These are phyloP conservation scores for Drosophila melanogaster DNA, from an alignment of 1,140 invertebrate species.

Conservation along the genomic window DNA sequence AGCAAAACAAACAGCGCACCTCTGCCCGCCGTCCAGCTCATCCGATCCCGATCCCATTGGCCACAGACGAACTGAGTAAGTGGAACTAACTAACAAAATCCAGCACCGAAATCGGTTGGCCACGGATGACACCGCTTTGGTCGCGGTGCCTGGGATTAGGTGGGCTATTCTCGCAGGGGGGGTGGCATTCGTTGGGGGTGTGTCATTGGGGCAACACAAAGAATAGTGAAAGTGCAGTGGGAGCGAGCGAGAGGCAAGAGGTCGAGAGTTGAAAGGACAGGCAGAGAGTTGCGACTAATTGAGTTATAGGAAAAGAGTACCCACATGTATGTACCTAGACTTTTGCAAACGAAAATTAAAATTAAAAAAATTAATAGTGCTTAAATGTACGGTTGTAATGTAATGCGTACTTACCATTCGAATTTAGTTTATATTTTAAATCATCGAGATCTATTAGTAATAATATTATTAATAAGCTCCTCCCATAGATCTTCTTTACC, in stretches of 20 bases:
- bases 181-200: constrained; percentile 12
- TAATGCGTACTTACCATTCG: no score
- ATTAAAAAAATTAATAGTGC: neutral
- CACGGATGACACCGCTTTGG: constrained; percentile 6
- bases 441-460: no score
- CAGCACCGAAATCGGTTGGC: neutral
- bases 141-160: neutral
- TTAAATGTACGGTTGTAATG: no score
- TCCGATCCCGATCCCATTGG: constrained; percentile 2
- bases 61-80: constrained; percentile 1
- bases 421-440: no score
- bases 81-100: neutral
- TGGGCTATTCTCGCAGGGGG: neutral
- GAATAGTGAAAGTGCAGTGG: constrained; percentile 9
- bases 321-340: neutral
- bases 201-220: constrained; percentile 16
- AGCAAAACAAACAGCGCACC: constrained; percentile 24
- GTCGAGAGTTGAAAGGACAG: constrained; percentile 5
- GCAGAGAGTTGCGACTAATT: constrained; percentile 17
- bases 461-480: neutral
- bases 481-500: neutral
- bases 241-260: constrained; percentile 9
- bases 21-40: neutral
- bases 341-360: neutral
- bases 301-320: constrained; percentile 10